Evolutionary conservation across 2,888 invertebrate genomes (phyloP).

Genomic region (Protula sp.): DNA sequence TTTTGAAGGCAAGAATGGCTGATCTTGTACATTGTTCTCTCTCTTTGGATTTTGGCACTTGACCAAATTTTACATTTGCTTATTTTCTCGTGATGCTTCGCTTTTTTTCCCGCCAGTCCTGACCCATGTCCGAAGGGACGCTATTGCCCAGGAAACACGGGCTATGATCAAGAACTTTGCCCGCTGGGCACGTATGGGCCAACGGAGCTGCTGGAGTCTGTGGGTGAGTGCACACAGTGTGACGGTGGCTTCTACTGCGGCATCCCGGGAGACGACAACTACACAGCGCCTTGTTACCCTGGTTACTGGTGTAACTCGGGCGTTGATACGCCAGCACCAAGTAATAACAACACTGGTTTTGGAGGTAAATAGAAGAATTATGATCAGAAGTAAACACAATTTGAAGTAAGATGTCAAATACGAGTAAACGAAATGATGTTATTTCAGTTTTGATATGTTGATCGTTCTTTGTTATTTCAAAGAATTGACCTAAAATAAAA

Average conservation of each 20-base stretch:
- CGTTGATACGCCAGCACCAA: slow-evolving; percentile 25
- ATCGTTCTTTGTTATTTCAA: too few relatives aligned
- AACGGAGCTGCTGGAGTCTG: slow-evolving; percentile 30
- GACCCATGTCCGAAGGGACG: slow-evolving; percentile 44
- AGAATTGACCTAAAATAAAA: too few relatives aligned
- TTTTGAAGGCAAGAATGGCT: too few relatives aligned
- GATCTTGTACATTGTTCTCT: too few relatives aligned
- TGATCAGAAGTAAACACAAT: too few relatives aligned
- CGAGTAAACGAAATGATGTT: too few relatives aligned
- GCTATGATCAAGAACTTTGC: slow-evolving; percentile 40
- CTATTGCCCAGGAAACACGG: slow-evolving; percentile 43
- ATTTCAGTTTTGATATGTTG: too few relatives aligned
- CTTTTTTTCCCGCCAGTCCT: slow-evolving; percentile 11
- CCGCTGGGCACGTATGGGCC: slow-evolving; percentile 44
- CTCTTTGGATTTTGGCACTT: too few relatives aligned
- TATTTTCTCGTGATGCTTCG: neutral
- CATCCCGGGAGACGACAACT: slow-evolving; percentile 32
- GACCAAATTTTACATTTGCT: neutral
- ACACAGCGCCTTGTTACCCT: slow-evolving; percentile 35
- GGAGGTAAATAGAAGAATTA: slow-evolving; percentile 44
- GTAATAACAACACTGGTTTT: slow-evolving; percentile 42
- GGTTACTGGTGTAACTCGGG: slow-evolving; percentile 46
- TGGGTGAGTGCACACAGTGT: slow-evolving; percentile 41
- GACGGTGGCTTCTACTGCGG: slow-evolving; percentile 41
- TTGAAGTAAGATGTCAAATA: too few relatives aligned